Percentiles rank a stretch among this genome's conserved stretches.
phyloP scores from a whole-genome alignment of 2,113 vertebrate species.

The Nerophis ophidion region DNA sequence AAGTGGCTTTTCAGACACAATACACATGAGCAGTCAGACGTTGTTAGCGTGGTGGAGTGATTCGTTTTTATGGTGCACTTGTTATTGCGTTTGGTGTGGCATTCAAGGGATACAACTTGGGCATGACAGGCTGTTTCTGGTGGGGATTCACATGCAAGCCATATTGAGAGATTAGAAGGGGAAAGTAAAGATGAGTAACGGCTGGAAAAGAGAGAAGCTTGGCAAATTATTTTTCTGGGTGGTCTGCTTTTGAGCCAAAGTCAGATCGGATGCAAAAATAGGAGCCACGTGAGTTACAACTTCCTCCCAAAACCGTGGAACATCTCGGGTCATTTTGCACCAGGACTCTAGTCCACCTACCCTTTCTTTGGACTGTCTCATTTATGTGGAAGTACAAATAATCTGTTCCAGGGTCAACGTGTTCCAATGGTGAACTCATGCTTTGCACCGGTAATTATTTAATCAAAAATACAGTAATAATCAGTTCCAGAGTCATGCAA shows the following conservation, averaged over 20 bases:
- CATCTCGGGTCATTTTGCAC: neutral
- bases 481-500: constrained; percentile 1
- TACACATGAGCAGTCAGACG: neutral
- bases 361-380: neutral
- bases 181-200: constrained; percentile 51
- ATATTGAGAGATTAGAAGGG: constrained; percentile 23
- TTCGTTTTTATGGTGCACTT: neutral
- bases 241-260: constrained; percentile 43
- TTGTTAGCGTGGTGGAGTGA: neutral
- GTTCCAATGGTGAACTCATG: neutral
- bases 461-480: too few relatives aligned
- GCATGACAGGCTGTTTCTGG: neutral
- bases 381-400: neutral
- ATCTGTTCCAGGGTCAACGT: neutral
- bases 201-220: constrained; percentile 26
- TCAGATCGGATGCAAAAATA: constrained; percentile 31
- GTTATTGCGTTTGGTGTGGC: neutral
- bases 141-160: constrained; percentile 2
- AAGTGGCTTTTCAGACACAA: neutral
- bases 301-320: constrained; percentile 23
- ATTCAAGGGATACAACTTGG: neutral
- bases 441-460: neutral
- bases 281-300: constrained; percentile 24
- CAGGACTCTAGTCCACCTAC: neutral
- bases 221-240: constrained; percentile 45